Conservation (phyloP, 2,797 vertebrate genomes). For the Enteromius radiatus region DNA sequence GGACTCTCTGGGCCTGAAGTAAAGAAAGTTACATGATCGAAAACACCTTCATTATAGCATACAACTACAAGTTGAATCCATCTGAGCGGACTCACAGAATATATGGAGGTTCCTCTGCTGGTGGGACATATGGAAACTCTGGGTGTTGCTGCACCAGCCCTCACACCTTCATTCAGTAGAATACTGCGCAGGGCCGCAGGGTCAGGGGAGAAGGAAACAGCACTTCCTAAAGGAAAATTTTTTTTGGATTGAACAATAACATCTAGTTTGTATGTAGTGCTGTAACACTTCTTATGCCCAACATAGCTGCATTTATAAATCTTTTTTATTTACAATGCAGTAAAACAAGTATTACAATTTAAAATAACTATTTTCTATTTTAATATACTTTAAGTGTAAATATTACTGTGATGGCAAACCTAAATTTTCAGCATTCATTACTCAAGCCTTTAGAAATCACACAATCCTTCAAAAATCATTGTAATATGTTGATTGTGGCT, state of each 20-base stretch:
- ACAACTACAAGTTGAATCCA: not conserved
- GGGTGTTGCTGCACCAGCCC: constrained; percentile 44
- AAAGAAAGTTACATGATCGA: not conserved
- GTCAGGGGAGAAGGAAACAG: constrained; percentile 59
- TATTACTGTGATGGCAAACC: not conserved
- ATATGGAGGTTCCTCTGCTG: constrained; percentile 57
- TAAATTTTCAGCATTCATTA: not conserved
- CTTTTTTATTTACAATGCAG: not conserved
- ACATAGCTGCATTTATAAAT: not conserved
- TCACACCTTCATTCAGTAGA: constrained; percentile 60
- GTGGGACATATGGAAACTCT: constrained; percentile 42
- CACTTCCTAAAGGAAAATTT: constrained; percentile 42
- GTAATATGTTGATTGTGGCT: not conserved
- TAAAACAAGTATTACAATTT: not conserved
- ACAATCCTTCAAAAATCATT: not conserved
- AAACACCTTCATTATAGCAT: not conserved
- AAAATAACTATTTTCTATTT: not conserved
- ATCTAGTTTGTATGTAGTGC: not conserved
- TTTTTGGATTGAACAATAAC: not conserved
- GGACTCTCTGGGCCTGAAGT: constrained; percentile 78
- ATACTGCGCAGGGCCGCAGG: constrained; percentile 59
- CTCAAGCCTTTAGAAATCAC: not conserved
- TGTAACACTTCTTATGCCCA: not conserved
- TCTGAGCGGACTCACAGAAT: constrained; percentile 54
- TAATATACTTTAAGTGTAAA: not conserved